Base-by-base conservation (phyloP, 2,113 vertebrate species). In the Alligator mississippiensis region DNA sequence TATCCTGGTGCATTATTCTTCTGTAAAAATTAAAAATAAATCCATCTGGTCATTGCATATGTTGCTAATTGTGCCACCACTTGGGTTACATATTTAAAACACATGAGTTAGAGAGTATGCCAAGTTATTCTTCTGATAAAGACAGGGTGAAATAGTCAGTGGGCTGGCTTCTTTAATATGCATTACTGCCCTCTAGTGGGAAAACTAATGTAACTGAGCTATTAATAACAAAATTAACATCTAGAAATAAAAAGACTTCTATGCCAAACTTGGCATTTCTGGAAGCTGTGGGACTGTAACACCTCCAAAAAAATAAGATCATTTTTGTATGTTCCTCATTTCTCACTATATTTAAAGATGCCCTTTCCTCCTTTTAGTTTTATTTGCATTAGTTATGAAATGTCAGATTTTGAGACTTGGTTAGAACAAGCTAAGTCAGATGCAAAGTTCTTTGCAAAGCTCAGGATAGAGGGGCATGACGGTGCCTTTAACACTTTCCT, bases 101-200 rank as follows among this genome's bases (percentile, higher is more conserved):
- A n/a, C 75, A 13, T 2, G 47, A 38, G 34, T 70, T 59, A 18
- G 38, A 81, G 90, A 93, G 54, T 14, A 2, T n/a, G 0, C 27
- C 16, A 85, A 68, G 77, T 85, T 47, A 38, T 79, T 11, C 57
- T 92, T 28, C 84, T 14, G 78, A 68, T 30, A 76, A 70, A 72
- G 47, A 80, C 9, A 24, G 19, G 25, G 55, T 54, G 82, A 86
- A 93, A 76, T 59, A 77, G 5, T 66, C 2, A 5, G 30, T 81
- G 79, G 87, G n/a, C 87, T 84, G 68, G 63, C 2, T n/a, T 74
- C 82, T 96, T 96, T 75, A 81, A 84, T 92, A 86, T 93, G 54
- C 94, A 47, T 93, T 94, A 82, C 92, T 96, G 96, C 96, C 97
- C 96, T 97, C 97, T 97, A 27, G 96, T 96, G 96, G 97, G 92